phyloP scores from a whole-genome alignment of 1,140 invertebrate genomes.

The Scaptomyza montana region DNA sequence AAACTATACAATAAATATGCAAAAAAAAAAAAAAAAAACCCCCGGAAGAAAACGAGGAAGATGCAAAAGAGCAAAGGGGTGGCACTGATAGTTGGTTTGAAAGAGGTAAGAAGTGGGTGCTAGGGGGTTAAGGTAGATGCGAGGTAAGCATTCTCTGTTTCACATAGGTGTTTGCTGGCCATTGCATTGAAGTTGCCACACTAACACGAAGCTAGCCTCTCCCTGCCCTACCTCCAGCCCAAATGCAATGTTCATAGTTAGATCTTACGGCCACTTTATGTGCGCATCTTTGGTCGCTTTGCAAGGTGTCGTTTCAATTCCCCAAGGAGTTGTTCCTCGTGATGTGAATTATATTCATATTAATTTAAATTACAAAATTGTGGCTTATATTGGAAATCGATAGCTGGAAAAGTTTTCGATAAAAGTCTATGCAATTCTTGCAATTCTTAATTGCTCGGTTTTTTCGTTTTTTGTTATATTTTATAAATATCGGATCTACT shows the following conservation, averaged over 20 bases:
- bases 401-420: no score
- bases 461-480: no score
- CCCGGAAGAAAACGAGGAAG: background rate
- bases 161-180: conserved; percentile 46
- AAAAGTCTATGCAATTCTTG: no score
- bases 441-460: no score
- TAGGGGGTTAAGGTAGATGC: background rate
- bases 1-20: conserved; percentile 82
- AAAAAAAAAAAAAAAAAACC: conserved; percentile 40
- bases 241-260: conserved; percentile 15
- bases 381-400: no score
- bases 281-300: conserved; percentile 8
- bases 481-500: no score
- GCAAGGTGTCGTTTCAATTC: conserved; percentile 58
- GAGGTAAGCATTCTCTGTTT: conserved; percentile 28
- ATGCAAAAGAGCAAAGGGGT: conserved; percentile 13
- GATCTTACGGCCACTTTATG: conserved; percentile 29
- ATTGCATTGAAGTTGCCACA: conserved; percentile 21
- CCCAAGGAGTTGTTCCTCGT: conserved; percentile 24
- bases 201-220: no score
- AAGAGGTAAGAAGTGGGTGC: background rate
- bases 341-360: no score
- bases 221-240: background rate
- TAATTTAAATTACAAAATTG: no score
- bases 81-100: no score